phyloP scores from a whole-genome alignment of 2,113 vertebrate species.

The Cephalophus harveyi region DNA sequence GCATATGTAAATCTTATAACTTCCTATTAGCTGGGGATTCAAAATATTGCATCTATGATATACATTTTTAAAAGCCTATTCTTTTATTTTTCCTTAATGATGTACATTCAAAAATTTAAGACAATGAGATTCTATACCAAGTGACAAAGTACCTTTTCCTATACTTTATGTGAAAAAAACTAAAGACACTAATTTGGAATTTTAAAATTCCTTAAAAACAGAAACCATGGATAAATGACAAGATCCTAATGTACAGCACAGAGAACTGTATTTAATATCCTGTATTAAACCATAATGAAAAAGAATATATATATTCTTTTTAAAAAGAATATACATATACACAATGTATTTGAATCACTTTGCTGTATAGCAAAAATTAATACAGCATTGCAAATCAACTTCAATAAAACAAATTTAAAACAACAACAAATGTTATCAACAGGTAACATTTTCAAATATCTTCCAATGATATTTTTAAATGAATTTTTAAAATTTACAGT shows the following conservation, averaged over 20 bases:
- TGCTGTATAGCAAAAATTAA: not conserved
- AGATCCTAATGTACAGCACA: not conserved
- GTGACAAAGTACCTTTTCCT: not conserved
- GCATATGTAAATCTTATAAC: not conserved
- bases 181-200: not conserved
- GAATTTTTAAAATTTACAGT: not conserved
- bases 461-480: not conserved
- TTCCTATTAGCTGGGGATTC: not conserved
- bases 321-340: not conserved
- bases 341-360: not conserved
- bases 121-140: not conserved
- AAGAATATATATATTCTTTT: not conserved
- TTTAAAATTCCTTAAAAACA: not conserved
- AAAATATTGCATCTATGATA: not conserved
- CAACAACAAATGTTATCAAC: not conserved
- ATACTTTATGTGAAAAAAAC: not conserved
- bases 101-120: not conserved
- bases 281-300: not conserved
- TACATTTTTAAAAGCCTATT: not conserved
- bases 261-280: not conserved
- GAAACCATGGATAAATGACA: not conserved
- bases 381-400: not conserved
- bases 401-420: not conserved
- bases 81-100: not conserved
- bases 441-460: not conserved